Conservation (phyloP, 2,797 vertebrate genomes). For the Myotis vivesi region DNA sequence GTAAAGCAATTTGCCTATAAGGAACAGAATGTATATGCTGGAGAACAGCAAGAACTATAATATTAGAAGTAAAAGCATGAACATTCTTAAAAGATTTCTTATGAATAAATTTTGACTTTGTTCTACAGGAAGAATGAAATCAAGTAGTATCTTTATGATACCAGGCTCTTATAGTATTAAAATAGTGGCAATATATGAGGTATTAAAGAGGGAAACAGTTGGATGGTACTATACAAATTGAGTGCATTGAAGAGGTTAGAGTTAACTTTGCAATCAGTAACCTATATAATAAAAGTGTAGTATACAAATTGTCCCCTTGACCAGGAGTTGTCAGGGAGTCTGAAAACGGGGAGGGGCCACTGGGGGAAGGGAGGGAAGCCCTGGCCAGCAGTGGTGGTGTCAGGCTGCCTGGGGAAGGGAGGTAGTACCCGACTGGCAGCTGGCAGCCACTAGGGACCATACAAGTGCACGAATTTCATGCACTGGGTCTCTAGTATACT, state of each 20-base stretch:
- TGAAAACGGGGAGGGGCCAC: no score
- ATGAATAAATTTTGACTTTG: background rate
- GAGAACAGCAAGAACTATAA: background rate
- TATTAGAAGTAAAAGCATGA: background rate
- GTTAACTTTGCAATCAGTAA: background rate
- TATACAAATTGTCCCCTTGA: no score
- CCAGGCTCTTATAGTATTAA: background rate
- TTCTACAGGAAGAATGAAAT: background rate
- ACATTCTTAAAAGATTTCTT: background rate
- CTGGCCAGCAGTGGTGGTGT: no score
- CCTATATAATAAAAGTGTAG: no score
- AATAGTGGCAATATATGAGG: background rate
- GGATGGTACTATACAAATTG: background rate
- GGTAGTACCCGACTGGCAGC: no score
- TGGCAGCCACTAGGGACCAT: no score
- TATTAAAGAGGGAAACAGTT: background rate
- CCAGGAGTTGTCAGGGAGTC: no score
- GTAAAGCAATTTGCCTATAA: background rate
- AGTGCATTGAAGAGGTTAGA: background rate
- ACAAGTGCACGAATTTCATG: no score
- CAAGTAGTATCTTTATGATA: background rate
- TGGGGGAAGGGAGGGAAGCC: no score
- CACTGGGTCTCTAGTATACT: no score
- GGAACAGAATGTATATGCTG: background rate
- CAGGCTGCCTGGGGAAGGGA: no score